These are phyloP conservation scores for Drosophila putrida DNA, from an alignment of 2,888 invertebrate genomes.

Conservation along the genomic window DNA sequence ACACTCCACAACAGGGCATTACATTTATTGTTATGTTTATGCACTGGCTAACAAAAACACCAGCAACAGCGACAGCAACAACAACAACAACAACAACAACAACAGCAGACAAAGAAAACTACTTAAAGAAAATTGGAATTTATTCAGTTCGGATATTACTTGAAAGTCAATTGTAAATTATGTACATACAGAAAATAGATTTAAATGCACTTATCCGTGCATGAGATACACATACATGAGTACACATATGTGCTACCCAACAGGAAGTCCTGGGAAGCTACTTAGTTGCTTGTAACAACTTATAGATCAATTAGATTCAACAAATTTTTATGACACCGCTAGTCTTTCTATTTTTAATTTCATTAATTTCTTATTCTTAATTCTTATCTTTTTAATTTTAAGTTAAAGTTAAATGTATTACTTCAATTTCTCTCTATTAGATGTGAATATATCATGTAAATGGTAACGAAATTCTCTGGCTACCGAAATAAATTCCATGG, in stretches of 20 bases:
- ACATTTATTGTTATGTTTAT: conserved; percentile 73
- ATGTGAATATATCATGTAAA: not conserved
- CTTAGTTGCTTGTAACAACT: too few species aligned
- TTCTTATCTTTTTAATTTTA: not conserved
- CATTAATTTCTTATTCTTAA: not conserved
- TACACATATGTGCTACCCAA: not conserved
- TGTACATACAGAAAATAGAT: conserved; percentile 21
- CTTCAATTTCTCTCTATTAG: too few species aligned
- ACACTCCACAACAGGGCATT: conserved; percentile 52
- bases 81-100: not conserved
- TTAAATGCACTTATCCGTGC: conserved; percentile 3
- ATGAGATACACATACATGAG: not conserved
- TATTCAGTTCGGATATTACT: conserved; percentile 31
- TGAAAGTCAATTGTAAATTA: conserved; percentile 3
- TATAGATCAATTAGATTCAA: too few species aligned
- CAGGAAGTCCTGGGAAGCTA: not conserved
- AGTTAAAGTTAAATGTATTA: too few species aligned
- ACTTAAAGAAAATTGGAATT: conserved; percentile 39
- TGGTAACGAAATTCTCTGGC: not conserved
- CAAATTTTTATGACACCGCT: too few species aligned
- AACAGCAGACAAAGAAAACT: conserved; percentile 12
- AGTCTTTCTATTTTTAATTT: not conserved
- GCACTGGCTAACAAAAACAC: conserved; percentile 42
- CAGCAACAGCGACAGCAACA: not conserved
- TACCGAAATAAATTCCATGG: too few species aligned